Evolutionary conservation across 2,113 vertebrate species (phyloP), one percentile per base, ranked within the genome.

Genomic region (Sceloporus tristichus): DNA sequence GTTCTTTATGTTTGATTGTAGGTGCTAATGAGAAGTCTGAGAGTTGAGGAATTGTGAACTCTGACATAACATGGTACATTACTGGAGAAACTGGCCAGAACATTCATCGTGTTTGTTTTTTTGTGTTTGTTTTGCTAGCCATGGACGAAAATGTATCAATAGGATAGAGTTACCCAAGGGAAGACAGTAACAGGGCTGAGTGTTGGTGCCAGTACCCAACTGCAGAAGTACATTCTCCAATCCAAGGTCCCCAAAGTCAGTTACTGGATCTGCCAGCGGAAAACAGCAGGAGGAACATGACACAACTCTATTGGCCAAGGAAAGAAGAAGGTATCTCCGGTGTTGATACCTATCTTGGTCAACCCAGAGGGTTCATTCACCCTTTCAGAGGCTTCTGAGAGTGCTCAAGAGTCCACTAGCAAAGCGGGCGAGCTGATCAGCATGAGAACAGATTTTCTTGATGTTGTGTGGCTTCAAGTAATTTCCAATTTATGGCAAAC

Each of bases 1-100:
- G 27, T 62, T 89, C 68, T 66, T 48, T 4, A 34, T 86, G 11
- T 77, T 87, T 85, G 10, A 56, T 25, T 90, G 9, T 59, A n/a
- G 54, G 68, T 19, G 71, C 75, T 71, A 9, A 0, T 75, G 29
- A 89, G 42, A 90, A 21, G 74, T 59, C 74, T 87, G 92, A 93
- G 38, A 92, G 14, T 75, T 40, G 11, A 27, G 23, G 62, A 90
- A 85, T 66, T 27, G 3, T 62, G 34, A 86, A 80, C 25, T 75
- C 56, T 71, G 89, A 73, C 19, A 2, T 29, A 42, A 70, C 40
- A 2, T 89, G 79, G 84, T 18, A 56, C 0, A 0, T 40, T 9
- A 40, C 53, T 48, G 0, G 29, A 70, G 88, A 48, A 87, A 91
- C 84, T 84, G 2, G 21, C 85, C 13, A 90, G 82, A 27, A 74